Percentiles rank a stretch among this genome's conserved stretches.
These are phyloP conservation scores for Brachyptera putata DNA, from an alignment of 2,888 invertebrate genomes.

Conservation along the genomic window DNA sequence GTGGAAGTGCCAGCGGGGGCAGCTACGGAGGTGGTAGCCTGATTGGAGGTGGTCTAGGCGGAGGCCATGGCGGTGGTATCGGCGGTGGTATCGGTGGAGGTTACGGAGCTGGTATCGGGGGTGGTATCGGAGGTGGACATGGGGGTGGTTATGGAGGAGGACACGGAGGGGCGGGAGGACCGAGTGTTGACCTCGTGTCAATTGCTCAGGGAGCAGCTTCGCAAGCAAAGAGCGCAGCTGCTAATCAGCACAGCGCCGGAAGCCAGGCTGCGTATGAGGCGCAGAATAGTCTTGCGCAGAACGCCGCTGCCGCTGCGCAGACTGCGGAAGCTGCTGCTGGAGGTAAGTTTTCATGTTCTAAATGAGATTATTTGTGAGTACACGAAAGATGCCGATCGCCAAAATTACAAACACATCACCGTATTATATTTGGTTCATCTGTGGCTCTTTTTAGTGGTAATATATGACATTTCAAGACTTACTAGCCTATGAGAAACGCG, in stretches of 20 bases:
- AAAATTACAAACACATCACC: too few relatives aligned
- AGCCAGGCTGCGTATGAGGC: constrained; percentile 3
- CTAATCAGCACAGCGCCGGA: background rate
- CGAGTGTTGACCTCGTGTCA: constrained; percentile 66
- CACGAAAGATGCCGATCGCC: too few relatives aligned
- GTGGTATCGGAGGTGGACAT: constrained; percentile 19
- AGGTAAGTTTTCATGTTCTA: too few relatives aligned
- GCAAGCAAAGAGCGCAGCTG: constrained; percentile 10
- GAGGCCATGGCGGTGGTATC: background rate
- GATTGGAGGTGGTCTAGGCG: background rate
- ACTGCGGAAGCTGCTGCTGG: constrained; percentile 62
- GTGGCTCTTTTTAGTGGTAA: too few relatives aligned
- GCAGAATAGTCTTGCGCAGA: background rate
- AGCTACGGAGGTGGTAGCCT: background rate
- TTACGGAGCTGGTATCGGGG: background rate
- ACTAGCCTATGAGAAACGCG: too few relatives aligned
- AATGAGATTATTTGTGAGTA: too few relatives aligned
- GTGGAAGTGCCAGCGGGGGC: background rate
- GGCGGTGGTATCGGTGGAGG: background rate
- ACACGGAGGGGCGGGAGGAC: constrained; percentile 41
- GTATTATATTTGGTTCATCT: too few relatives aligned
- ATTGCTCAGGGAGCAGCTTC: constrained; percentile 57
- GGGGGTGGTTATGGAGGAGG: constrained; percentile 38
- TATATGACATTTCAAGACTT: too few relatives aligned
- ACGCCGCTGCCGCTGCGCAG: constrained; percentile 1